Evolutionary conservation across 2,797 vertebrate species (phyloP).

Genomic region (Spinus pinus): DNA sequence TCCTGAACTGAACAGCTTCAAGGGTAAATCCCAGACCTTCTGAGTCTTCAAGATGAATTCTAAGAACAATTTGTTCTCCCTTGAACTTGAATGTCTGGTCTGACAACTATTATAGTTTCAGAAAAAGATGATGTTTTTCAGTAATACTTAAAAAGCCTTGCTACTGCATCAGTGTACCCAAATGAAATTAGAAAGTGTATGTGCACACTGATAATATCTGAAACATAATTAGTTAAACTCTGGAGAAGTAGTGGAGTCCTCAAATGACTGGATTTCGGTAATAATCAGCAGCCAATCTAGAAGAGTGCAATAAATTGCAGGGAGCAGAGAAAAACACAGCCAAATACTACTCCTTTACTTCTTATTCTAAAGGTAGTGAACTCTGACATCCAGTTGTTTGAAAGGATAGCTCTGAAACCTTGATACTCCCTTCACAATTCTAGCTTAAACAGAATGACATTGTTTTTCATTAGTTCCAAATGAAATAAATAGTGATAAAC

Average conservation of each 20-base stretch:
- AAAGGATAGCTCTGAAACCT: neutral
- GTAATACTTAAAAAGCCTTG: neutral
- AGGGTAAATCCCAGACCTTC: neutral
- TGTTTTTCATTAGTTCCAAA: neutral
- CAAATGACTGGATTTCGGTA: neutral
- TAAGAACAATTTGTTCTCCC: neutral
- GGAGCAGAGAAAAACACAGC: neutral
- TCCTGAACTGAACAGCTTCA: neutral
- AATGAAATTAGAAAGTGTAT: neutral
- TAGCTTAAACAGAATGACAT: neutral
- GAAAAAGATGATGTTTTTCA: neutral
- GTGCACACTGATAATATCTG: rapidly evolving
- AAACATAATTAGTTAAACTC: neutral
- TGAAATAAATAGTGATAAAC: neutral
- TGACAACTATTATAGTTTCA: neutral
- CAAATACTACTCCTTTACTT: neutral
- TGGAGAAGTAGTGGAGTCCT: neutral
- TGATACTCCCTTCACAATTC: neutral
- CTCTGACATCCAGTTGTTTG: neutral
- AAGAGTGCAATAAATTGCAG: neutral
- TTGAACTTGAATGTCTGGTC: neutral
- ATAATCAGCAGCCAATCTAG: neutral
- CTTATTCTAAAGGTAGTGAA: neutral
- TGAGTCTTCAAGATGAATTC: neutral
- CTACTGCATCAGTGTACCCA: neutral